A percentile compares a stretch with the other conserved stretches of the same genome.
Evolutionary conservation across 2,888 invertebrate species (phyloP).

Genomic region (Trachelus troglodyta): DNA sequence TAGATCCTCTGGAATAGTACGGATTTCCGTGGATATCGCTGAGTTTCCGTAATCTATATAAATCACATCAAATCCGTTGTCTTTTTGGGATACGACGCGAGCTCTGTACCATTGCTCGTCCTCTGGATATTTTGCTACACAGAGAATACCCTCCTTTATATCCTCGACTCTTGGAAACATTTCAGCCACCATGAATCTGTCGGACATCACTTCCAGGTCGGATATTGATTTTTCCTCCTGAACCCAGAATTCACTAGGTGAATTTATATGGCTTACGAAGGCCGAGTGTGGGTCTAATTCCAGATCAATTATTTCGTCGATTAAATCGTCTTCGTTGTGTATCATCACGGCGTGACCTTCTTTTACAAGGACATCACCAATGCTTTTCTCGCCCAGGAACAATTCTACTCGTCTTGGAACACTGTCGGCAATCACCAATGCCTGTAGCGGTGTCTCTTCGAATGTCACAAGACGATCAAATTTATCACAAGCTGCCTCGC

Average conservation of each 20-base stretch:
- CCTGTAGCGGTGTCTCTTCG: conserved; percentile 33
- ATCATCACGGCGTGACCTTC: conserved; percentile 44
- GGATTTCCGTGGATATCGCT: conserved; percentile 72
- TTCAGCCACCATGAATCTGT: conserved; percentile 69
- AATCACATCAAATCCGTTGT: conserved; percentile 69
- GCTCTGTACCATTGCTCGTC: conserved; percentile 78
- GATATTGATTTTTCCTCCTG: conserved; percentile 74
- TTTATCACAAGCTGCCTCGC: conserved; percentile 70
- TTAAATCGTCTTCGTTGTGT: conserved; percentile 42
- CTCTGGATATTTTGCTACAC: conserved; percentile 75
- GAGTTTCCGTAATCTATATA: conserved; percentile 80
- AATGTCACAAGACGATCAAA: conserved; percentile 63
- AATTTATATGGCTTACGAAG: conserved; percentile 76
- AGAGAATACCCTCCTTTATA: conserved; percentile 72
- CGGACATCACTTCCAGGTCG: conserved; percentile 73
- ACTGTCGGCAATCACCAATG: conserved; percentile 55
- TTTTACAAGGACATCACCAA: conserved; percentile 48
- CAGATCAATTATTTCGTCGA: conserved; percentile 52
- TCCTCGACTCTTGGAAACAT: conserved; percentile 69
- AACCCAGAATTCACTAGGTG: conserved; percentile 80
- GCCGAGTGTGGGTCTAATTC: conserved; percentile 69
- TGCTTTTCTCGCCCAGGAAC: conserved; percentile 55
- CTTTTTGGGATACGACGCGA: conserved; percentile 71
- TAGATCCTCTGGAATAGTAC: conserved; percentile 73
- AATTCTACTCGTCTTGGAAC: conserved; percentile 61